These are phyloP conservation scores for Ennomos quercinarius DNA, from an alignment of 2,888 invertebrate genomes.

Conservation along the genomic window DNA sequence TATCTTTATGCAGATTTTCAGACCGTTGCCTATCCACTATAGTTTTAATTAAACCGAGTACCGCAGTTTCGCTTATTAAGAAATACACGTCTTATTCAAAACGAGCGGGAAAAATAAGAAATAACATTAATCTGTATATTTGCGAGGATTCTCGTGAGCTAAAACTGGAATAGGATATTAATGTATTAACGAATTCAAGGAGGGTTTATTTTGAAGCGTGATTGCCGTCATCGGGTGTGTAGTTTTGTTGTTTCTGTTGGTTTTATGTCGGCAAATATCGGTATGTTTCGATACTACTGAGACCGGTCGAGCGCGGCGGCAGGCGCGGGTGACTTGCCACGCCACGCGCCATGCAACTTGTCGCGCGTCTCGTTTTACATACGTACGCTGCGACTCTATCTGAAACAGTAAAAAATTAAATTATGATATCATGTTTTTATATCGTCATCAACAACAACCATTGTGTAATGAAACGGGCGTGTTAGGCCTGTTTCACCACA, in stretches of 20 bases:
- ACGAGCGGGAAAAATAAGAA: conserved; percentile 51
- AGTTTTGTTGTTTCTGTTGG: conserved; percentile 58
- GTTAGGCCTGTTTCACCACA: no score
- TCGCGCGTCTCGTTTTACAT: conserved; percentile 20
- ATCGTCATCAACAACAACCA: no score
- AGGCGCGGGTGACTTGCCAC: conserved; percentile 56
- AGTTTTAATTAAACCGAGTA: conserved; percentile 74
- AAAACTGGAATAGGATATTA: conserved; percentile 51
- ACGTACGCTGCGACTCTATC: neutral
- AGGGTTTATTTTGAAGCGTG: conserved; percentile 50
- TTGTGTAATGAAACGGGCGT: no score
- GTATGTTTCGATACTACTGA: conserved; percentile 47
- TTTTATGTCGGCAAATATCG: conserved; percentile 39
- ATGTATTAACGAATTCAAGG: conserved; percentile 40
- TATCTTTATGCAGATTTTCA: conserved; percentile 49
- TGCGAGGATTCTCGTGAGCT: conserved; percentile 51
- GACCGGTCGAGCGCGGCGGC: conserved; percentile 43
- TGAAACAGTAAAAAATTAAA: neutral
- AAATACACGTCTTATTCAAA: conserved; percentile 66
- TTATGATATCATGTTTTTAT: no score
- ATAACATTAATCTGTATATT: conserved; percentile 52
- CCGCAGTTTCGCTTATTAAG: conserved; percentile 70
- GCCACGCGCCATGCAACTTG: conserved; percentile 53
- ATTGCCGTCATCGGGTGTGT: conserved; percentile 49
- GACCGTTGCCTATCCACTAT: conserved; percentile 37